These are phyloP conservation scores for Acipenser transmontanus DNA, from an alignment of 2,797 vertebrate species.

Conservation along the genomic window DNA sequence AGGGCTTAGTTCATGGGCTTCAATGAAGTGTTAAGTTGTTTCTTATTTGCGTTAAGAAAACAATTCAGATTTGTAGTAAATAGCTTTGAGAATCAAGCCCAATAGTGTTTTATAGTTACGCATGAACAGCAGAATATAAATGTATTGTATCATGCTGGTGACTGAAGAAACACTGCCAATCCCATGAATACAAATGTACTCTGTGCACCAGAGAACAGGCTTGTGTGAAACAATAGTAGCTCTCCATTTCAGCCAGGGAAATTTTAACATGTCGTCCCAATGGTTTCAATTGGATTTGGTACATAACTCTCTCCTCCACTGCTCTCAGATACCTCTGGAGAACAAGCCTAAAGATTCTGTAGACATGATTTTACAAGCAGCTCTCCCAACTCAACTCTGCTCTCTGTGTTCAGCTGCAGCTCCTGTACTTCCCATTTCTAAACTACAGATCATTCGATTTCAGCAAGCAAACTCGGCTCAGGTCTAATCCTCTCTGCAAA, in stretches of 20 bases:
- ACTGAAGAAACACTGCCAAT: not conserved
- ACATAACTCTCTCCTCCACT: not conserved
- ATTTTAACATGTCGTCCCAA: constrained; percentile 48
- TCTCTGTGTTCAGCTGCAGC: not conserved
- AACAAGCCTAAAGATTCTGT: not conserved
- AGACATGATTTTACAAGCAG: not conserved
- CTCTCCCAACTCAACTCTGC: not conserved
- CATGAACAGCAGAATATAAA: not conserved
- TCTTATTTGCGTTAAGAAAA: not conserved
- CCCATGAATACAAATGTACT: constrained; percentile 30
- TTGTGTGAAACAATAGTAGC: constrained; percentile 56
- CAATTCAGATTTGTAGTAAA: not conserved
- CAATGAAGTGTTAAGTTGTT: no score
- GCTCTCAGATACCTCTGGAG: not conserved
- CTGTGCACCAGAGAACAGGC: constrained; percentile 54
- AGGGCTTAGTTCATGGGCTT: no score
- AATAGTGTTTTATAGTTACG: constrained; percentile 2
- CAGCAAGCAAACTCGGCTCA: not conserved
- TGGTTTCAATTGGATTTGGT: constrained; percentile 36
- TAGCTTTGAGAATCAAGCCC: constrained; percentile 8
- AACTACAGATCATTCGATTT: not conserved
- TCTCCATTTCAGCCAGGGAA: constrained; percentile 58
- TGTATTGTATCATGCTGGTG: no score
- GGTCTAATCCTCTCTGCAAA: not conserved
- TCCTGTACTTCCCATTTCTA: not conserved